Percentiles rank a stretch among this genome's conserved stretches.
phyloP scores from a whole-genome alignment of 2,888 invertebrate genomes.

The Ennomos fuscantarius region DNA sequence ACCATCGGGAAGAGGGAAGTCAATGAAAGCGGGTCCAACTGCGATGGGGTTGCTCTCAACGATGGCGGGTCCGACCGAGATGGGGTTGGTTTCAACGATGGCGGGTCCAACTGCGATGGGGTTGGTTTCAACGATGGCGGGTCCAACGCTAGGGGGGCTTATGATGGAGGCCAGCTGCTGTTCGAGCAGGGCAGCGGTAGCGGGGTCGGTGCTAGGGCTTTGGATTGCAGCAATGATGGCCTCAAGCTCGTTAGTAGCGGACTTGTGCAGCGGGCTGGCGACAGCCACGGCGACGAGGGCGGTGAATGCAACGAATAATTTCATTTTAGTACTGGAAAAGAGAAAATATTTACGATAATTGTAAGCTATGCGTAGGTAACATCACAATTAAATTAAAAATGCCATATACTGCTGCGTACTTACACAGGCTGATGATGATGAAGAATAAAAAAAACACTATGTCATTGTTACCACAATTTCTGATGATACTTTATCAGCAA shows the following conservation, averaged over 20 bases:
- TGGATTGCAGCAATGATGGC: slow-evolving; percentile 60
- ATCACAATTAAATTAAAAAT: no score
- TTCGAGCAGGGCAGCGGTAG: slow-evolving; percentile 56
- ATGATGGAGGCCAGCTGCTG: slow-evolving; percentile 51
- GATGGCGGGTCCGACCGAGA: slow-evolving; percentile 39
- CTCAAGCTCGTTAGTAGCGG: slow-evolving; percentile 42
- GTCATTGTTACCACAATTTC: no score
- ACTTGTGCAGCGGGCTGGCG: slow-evolving; percentile 49
- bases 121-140: slow-evolving; percentile 39
- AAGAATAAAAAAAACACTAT: no score
- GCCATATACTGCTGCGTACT: no score
- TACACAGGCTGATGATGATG: no score
- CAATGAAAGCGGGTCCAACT: slow-evolving; percentile 27
- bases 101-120: slow-evolving; percentile 38
- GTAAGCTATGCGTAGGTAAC: no score
- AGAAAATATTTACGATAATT: neutral
- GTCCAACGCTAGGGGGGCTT: no score
- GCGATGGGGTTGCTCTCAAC: slow-evolving; percentile 38
- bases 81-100: slow-evolving; percentile 24
- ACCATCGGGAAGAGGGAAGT: slow-evolving; percentile 33
- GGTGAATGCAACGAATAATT: slow-evolving; percentile 62
- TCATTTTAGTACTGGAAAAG: slow-evolving; percentile 59
- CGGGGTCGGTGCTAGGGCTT: slow-evolving; percentile 63
- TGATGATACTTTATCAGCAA: no score
- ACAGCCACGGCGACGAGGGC: slow-evolving; percentile 57